phyloP scores from a whole-genome alignment of 2,797 vertebrate genomes.

The Synaphobranchus kaupii region DNA sequence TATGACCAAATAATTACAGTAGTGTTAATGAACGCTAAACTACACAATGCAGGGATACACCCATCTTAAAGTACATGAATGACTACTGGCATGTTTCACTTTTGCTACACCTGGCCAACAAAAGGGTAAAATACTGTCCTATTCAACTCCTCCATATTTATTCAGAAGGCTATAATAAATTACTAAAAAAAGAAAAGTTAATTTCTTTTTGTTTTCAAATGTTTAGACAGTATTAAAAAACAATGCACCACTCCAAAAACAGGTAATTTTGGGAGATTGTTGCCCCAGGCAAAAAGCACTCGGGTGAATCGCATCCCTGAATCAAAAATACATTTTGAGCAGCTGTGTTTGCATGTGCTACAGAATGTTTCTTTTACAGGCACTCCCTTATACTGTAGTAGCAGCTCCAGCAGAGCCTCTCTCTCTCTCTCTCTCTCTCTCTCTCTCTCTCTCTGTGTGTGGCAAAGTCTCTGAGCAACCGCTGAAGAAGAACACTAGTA shows the following conservation, averaged over 20 bases:
- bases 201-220: conserved; percentile 44
- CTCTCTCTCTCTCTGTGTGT: background rate
- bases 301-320: conserved; percentile 37
- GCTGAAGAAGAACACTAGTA: background rate
- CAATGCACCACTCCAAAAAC: conserved; percentile 48
- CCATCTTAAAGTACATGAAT: conserved; percentile 57
- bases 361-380: background rate
- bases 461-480: background rate
- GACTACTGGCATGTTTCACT: conserved; percentile 45
- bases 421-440: background rate
- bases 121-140: conserved; percentile 64
- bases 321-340: conserved; percentile 17
- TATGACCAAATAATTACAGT: conserved; percentile 40
- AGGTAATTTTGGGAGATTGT: conserved; percentile 40
- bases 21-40: conserved; percentile 46
- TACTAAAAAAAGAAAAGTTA: conserved; percentile 68
- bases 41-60: conserved; percentile 31
- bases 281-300: conserved; percentile 34
- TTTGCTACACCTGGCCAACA: conserved; percentile 52
- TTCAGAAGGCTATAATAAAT: conserved; percentile 83
- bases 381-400: background rate
- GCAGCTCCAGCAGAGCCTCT: background rate
- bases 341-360: conserved; percentile 2
- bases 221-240: conserved; percentile 51
- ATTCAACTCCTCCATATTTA: conserved; percentile 58